phyloP scores from a whole-genome alignment of 2,797 vertebrate genomes.

The Leontocebus nigricollis region DNA sequence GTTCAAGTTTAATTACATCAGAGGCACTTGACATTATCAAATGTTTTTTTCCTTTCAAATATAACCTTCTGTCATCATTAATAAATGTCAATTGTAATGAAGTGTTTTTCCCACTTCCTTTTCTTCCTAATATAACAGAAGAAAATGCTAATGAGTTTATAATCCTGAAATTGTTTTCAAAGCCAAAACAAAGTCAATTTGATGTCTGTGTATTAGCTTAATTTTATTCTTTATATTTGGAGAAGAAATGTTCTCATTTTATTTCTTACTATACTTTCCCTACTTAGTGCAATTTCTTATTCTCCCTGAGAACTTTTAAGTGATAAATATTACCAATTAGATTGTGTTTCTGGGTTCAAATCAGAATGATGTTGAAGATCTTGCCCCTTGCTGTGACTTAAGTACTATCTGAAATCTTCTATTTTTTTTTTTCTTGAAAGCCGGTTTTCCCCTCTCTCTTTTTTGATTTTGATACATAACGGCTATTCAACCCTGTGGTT shows the following conservation, averaged over 20 bases:
- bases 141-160: slow-evolving; percentile 37
- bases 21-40: slow-evolving; percentile 67
- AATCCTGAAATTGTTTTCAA: slow-evolving; percentile 39
- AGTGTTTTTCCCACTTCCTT: slow-evolving; percentile 38
- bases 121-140: not conserved
- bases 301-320: not conserved
- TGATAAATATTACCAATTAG: not conserved
- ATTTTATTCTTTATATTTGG: not conserved
- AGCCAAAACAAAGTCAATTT: not conserved
- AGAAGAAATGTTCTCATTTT: not conserved
- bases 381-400: slow-evolving; percentile 29
- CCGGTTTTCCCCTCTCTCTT: not conserved
- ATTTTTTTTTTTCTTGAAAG: not conserved
- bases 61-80: slow-evolving; percentile 40
- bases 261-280: not conserved
- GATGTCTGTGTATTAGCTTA: not conserved
- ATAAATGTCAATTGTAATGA: slow-evolving; percentile 56
- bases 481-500: not conserved
- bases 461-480: not conserved
- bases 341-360: slow-evolving; percentile 18
- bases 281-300: not conserved
- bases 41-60: slow-evolving; percentile 49
- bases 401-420: not conserved
- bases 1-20: slow-evolving; percentile 11
- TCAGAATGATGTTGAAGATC: not conserved